Percentiles rank a stretch among this genome's conserved stretches.
Evolutionary conservation across 2,113 vertebrate species (phyloP).

Genomic region (Galemys pyrenaicus): DNA sequence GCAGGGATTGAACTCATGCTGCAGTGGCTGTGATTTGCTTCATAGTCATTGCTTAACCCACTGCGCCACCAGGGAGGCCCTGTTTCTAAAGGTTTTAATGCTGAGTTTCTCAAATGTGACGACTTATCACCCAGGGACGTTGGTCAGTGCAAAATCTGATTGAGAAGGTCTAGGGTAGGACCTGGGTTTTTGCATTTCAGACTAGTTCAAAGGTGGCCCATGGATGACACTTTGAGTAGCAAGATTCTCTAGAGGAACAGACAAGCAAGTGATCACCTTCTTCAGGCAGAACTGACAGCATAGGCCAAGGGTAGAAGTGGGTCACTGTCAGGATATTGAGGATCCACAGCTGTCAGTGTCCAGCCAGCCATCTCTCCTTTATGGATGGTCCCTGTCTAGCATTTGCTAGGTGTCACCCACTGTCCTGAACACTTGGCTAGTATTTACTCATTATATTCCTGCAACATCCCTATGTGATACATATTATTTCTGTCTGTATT

Average conservation of each 20-base stretch:
- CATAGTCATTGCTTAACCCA: too few relatives aligned
- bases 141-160: neutral
- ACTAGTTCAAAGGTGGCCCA: neutral
- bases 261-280: neutral
- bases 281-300: neutral
- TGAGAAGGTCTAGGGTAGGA: neutral
- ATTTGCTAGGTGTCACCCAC: neutral
- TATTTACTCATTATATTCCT: neutral
- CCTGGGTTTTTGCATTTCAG: neutral
- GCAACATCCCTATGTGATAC: neutral
- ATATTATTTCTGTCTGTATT: neutral
- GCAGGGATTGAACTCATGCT: too few relatives aligned
- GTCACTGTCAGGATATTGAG: neutral
- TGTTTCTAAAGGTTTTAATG: neutral
- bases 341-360: neutral
- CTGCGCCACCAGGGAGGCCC: too few relatives aligned
- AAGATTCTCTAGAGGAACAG: neutral
- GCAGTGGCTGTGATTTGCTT: too few relatives aligned
- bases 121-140: neutral
- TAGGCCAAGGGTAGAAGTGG: neutral
- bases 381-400: neutral
- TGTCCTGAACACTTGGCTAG: neutral
- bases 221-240: neutral
- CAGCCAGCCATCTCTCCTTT: neutral
- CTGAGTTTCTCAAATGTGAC: neutral